These are phyloP conservation scores for Tortrix viridana DNA, from an alignment of 2,888 invertebrate species.

Conservation along the genomic window DNA sequence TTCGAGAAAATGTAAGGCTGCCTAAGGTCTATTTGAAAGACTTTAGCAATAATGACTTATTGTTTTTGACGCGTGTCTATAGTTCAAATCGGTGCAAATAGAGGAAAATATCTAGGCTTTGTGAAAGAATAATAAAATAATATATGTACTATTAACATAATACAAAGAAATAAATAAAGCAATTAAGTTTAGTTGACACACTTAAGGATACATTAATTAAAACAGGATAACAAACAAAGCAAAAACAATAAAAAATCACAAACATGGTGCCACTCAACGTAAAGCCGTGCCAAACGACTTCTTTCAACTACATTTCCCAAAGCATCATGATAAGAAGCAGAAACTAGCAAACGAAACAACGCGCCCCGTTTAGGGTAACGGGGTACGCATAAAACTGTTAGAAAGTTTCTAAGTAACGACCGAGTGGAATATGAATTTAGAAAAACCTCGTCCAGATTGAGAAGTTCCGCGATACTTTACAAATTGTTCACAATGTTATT, in stretches of 20 bases:
- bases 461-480: conserved; percentile 57
- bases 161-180: too few relatives aligned
- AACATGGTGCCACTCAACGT: too few relatives aligned
- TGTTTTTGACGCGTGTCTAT: too few relatives aligned
- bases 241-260: too few relatives aligned
- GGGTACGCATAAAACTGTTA: conserved; percentile 37
- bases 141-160: too few relatives aligned
- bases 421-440: conserved; percentile 53
- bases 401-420: conserved; percentile 38
- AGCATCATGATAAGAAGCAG: background rate
- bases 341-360: conserved; percentile 21
- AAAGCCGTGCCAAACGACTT: too few relatives aligned
- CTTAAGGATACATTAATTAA: too few relatives aligned
- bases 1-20: conserved; percentile 16
- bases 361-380: conserved; percentile 30
- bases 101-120: too few relatives aligned
- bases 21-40: background rate
- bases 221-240: too few relatives aligned
- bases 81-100: too few relatives aligned
- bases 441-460: conserved; percentile 53
- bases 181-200: too few relatives aligned
- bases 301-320: background rate
- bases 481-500: conserved; percentile 60
- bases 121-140: too few relatives aligned
- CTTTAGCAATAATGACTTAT: background rate